Base-by-base conservation (phyloP, 1,140 invertebrate species). In the Antheraea mylitta region DNA sequence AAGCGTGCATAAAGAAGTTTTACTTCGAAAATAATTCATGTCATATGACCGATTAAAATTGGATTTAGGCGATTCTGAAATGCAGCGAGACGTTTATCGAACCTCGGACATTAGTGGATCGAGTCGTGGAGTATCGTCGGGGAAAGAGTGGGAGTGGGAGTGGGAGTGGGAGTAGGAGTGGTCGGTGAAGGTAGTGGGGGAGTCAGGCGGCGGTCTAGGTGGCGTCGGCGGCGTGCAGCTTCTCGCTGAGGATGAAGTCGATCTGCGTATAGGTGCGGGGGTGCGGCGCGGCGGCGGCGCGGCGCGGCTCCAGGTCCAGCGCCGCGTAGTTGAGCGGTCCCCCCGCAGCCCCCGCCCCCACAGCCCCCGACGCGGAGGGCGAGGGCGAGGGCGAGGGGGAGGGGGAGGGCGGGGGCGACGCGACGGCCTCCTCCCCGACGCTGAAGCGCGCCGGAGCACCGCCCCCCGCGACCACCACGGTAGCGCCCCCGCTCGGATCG, bases 201-300 rank as follows among this genome's bases (percentile, higher is more conserved):
- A 30, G 22, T 30, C 60, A 30, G 22, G 1, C 60, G 30, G 45
- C 13, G 37, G 69, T 42, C 66, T 75, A 76, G 0, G 73, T 73
- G 61, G 62, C 75, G 71, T 73, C 76, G 68, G 77, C 72, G 64
- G 70, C 72, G 70, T 82, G 81, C 70, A 82, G 77, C 68, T 83
- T 80, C 78, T 87, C 86, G 79, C 80, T 84, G 73, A 81, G 81
- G 22, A 81, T 58, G 80, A 87, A 91, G 82, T 89, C 86, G 38
- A 91, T 89, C 77, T 88, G 79, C 71, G 89, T 91, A 81, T 91
- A 91, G 69, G 83, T 77, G 67, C 80, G 80, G 45, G 69, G 79
- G 45, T 78, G 38, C 22, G 80, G 53, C 58, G 80, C 72, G 18
- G 80, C 69, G 30, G 71, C 53, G 10, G 76, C 75, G 45, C 77